These are phyloP conservation scores for Drosophila merina DNA, from an alignment of 2,888 invertebrate species.

Conservation along the genomic window DNA sequence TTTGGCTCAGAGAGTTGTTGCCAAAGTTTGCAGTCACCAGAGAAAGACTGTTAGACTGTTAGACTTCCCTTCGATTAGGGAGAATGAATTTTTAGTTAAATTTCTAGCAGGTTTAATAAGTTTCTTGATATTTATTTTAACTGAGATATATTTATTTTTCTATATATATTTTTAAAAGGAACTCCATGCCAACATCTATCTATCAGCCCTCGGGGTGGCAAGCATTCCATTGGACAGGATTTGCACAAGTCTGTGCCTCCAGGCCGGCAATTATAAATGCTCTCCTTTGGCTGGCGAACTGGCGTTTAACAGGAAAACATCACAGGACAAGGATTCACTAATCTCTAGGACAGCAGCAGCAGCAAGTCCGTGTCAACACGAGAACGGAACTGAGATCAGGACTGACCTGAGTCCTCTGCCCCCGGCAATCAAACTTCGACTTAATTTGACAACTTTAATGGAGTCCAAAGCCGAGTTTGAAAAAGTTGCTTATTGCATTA, in stretches of 20 bases:
- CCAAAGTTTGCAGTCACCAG: slow-evolving; percentile 32
- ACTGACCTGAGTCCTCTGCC: slow-evolving; percentile 13
- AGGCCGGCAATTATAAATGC: slow-evolving; percentile 60
- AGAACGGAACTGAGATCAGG: slow-evolving; percentile 16
- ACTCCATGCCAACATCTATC: slow-evolving; percentile 4
- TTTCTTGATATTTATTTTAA: too few species aligned
- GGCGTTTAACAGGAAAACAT: slow-evolving; percentile 58
- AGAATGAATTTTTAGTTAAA: too few species aligned
- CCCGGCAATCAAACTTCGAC: slow-evolving; percentile 70
- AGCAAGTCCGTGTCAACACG: slow-evolving; percentile 31
- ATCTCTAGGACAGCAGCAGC: slow-evolving; percentile 47
- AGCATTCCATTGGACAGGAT: slow-evolving; percentile 21
- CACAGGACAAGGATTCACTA: slow-evolving; percentile 51
- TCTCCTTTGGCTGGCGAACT: slow-evolving; percentile 24
- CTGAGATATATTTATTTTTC: too few species aligned
- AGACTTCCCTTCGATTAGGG: slow-evolving; percentile 13
- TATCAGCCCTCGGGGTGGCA: slow-evolving; percentile 13
- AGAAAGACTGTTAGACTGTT: slow-evolving; percentile 3
- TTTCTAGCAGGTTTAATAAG: too few species aligned
- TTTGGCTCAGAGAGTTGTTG: slow-evolving; percentile 19
- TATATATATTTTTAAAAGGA: background rate
- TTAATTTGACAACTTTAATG: slow-evolving; percentile 78
- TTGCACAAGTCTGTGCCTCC: slow-evolving; percentile 39
- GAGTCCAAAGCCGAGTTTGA: slow-evolving; percentile 63
- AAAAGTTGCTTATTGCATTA: slow-evolving; percentile 65